phyloP scores from a whole-genome alignment of 2,888 invertebrate species.

The Lasioglossum leucozonium region DNA sequence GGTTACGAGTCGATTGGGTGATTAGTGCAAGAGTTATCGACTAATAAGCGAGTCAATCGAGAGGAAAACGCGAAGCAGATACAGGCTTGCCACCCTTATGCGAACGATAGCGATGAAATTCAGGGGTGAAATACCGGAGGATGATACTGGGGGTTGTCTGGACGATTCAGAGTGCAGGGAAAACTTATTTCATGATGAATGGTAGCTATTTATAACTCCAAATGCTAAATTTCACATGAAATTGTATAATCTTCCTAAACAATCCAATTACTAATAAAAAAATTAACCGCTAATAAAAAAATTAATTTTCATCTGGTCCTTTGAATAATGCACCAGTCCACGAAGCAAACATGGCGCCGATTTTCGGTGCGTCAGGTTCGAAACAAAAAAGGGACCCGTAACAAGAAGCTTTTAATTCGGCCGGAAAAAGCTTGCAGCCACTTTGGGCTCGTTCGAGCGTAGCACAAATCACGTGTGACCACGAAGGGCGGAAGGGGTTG shows the following conservation, averaged over 20 bases:
- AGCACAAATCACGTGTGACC: constrained; percentile 15
- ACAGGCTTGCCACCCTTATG: neutral
- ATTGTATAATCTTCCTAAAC: neutral
- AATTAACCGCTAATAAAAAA: no score
- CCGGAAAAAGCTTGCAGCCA: neutral
- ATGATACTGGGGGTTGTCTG: neutral
- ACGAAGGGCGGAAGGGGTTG: neutral
- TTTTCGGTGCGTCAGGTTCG: neutral
- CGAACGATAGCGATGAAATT: neutral
- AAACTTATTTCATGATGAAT: neutral
- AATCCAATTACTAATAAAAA: neutral
- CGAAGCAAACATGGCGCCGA: neutral
- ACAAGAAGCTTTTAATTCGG: constrained; percentile 6
- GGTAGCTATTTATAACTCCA: neutral
- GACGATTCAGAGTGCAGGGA: neutral
- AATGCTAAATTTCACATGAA: neutral
- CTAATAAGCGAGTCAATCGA: constrained; percentile 5
- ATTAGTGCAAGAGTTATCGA: neutral
- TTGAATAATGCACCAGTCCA: neutral
- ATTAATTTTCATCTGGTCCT: neutral
- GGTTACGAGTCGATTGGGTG: constrained; percentile 1
- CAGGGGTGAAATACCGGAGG: neutral
- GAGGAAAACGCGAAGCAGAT: neutral
- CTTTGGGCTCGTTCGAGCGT: neutral
- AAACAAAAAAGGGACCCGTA: neutral